Conservation (phyloP, 2,888 invertebrate genomes). For the Philonicus albiceps region DNA sequence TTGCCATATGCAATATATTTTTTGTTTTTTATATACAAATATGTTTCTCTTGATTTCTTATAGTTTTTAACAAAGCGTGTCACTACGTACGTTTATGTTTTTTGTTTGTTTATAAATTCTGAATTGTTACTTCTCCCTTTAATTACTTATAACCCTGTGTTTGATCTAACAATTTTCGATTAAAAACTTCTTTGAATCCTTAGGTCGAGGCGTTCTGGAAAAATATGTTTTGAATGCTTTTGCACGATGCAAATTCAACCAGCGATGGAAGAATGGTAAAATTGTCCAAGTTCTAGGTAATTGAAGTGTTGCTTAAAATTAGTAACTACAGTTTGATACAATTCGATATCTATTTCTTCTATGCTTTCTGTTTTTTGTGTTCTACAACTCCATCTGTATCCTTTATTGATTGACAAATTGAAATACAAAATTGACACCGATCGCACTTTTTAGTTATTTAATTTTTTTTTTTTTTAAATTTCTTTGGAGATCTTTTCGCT, state of each 20-base stretch:
- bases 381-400: background rate
- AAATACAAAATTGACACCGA: slow-evolving; percentile 14
- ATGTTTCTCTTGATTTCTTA: slow-evolving; percentile 3
- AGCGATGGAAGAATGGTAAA: slow-evolving; percentile 21
- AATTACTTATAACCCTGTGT: slow-evolving; percentile 37
- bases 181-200: slow-evolving; percentile 14
- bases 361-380: background rate
- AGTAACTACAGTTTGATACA: background rate
- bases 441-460: background rate
- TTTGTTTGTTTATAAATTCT: slow-evolving; percentile 27
- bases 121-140: slow-evolving; percentile 30
- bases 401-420: slow-evolving; percentile 14
- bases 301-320: background rate
- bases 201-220: slow-evolving; percentile 28
- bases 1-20: background rate
- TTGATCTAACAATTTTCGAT: slow-evolving; percentile 37
- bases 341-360: background rate
- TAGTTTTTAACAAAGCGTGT: slow-evolving; percentile 38
- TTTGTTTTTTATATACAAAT: slow-evolving; percentile 35
- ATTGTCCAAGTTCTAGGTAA: background rate
- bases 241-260: slow-evolving; percentile 16
- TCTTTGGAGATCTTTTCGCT: background rate
- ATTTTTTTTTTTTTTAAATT: background rate
- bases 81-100: slow-evolving; percentile 25
- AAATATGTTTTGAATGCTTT: background rate